Evolutionary conservation across 2,888 invertebrate species (phyloP).

Genomic region (Cerastoderma edule): DNA sequence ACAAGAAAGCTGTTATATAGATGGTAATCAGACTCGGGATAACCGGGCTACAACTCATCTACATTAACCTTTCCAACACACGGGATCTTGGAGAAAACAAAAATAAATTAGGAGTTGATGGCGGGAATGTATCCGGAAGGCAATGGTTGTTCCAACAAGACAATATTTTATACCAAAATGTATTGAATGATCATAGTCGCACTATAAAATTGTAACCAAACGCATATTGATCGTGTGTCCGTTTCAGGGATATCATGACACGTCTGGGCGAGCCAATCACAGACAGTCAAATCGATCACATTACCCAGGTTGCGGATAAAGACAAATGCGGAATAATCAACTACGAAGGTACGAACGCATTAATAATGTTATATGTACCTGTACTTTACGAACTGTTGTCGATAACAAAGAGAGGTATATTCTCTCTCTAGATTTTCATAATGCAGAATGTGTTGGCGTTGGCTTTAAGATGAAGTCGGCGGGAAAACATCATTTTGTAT

Average conservation of each 20-base stretch:
- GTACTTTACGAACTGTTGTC: too few relatives aligned
- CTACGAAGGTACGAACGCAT: constrained; percentile 28
- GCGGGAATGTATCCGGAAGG: neutral
- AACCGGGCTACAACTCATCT: too few relatives aligned
- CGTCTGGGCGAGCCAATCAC: constrained; percentile 63
- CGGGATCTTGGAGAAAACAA: neutral
- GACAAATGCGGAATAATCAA: constrained; percentile 24
- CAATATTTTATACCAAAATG: neutral
- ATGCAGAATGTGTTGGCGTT: too few relatives aligned
- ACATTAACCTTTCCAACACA: neutral
- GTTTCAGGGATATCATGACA: constrained; percentile 63
- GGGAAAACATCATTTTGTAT: too few relatives aligned
- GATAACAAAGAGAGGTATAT: too few relatives aligned
- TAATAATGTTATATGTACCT: neutral
- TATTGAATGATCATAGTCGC: neutral
- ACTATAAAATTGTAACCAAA: neutral
- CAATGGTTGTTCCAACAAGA: neutral
- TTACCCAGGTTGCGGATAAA: constrained; percentile 66
- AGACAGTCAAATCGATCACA: constrained; percentile 64
- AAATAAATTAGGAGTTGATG: neutral
- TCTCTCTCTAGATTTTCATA: too few relatives aligned
- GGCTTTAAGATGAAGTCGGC: too few relatives aligned
- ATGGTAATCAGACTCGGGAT: too few relatives aligned
- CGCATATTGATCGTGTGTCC: neutral
- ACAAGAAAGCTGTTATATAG: too few relatives aligned